Evolutionary conservation across 2,797 vertebrate genomes (phyloP).

Genomic region (Hippopotamyrus pictus): DNA sequence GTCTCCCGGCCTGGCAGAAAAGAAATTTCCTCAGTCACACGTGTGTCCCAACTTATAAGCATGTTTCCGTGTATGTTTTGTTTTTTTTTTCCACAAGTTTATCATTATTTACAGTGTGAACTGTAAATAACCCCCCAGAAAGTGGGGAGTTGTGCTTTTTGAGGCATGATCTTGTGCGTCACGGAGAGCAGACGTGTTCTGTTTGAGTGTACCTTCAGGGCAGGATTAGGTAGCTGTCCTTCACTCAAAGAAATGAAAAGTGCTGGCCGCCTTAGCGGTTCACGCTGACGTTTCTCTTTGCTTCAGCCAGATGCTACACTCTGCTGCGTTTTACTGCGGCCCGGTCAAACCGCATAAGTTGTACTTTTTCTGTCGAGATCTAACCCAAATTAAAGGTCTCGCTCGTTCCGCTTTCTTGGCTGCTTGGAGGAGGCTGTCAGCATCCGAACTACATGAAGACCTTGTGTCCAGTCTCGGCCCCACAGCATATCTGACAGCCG

Average conservation of each 20-base stretch:
- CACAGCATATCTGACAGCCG: neutral
- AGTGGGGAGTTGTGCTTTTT: neutral
- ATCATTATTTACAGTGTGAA: neutral
- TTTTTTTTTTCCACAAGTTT: neutral
- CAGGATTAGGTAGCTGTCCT: neutral
- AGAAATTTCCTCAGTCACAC: neutral
- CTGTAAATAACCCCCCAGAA: neutral
- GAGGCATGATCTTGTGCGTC: neutral
- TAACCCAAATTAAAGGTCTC: slow-evolving; percentile 61
- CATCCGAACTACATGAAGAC: neutral
- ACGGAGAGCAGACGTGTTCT: neutral
- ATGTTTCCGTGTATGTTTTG: neutral
- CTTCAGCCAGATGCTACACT: neutral
- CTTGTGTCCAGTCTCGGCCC: neutral
- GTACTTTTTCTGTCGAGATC: slow-evolving; percentile 52
- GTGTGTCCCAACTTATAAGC: neutral
- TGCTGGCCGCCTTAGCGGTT: neutral
- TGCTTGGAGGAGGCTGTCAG: slow-evolving; percentile 47
- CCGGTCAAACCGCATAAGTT: slow-evolving; percentile 43
- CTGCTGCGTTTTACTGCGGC: slow-evolving; percentile 29
- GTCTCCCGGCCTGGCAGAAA: neutral
- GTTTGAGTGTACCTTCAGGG: neutral
- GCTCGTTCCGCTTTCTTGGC: slow-evolving; percentile 59
- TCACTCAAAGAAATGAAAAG: neutral
- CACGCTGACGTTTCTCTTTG: neutral